Percentiles rank a stretch among this genome's conserved stretches.
Conservation (phyloP, 2,113 vertebrate species). For the Aleadryas rufinucha region DNA sequence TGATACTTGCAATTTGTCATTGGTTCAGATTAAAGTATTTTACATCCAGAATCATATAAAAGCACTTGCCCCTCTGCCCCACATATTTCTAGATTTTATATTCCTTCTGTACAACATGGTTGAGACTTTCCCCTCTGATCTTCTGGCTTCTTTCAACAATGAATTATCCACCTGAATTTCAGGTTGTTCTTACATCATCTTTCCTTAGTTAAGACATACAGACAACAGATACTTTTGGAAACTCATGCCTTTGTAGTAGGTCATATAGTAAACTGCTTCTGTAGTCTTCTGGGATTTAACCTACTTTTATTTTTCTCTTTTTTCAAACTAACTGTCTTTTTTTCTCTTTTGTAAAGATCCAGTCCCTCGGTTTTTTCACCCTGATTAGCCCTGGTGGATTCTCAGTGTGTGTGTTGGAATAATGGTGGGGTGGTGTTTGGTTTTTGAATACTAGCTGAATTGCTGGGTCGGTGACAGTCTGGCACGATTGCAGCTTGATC, state of each 20-base stretch:
- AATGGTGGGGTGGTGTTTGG: background rate
- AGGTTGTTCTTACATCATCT: background rate
- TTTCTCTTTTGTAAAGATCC: background rate
- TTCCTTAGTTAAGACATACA: background rate
- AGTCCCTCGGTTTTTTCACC: background rate
- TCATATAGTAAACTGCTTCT: background rate
- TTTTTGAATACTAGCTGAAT: background rate
- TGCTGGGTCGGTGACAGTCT: background rate
- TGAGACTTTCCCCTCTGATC: background rate
- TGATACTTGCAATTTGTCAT: background rate
- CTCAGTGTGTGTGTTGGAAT: background rate
- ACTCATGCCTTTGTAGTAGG: background rate
- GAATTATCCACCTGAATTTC: background rate
- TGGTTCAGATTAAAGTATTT: background rate
- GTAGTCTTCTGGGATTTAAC: background rate
- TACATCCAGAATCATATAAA: background rate
- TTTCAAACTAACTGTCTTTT: background rate
- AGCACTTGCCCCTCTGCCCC: background rate
- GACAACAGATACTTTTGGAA: background rate
- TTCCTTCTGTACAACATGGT: background rate
- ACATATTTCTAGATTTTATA: background rate
- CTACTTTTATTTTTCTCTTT: background rate
- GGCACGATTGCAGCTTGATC: background rate
- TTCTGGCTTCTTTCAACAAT: background rate
- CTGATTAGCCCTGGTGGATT: background rate